Evolutionary conservation across 2,888 invertebrate genomes (phyloP).

Genomic region (Yponomeuta malinellus): DNA sequence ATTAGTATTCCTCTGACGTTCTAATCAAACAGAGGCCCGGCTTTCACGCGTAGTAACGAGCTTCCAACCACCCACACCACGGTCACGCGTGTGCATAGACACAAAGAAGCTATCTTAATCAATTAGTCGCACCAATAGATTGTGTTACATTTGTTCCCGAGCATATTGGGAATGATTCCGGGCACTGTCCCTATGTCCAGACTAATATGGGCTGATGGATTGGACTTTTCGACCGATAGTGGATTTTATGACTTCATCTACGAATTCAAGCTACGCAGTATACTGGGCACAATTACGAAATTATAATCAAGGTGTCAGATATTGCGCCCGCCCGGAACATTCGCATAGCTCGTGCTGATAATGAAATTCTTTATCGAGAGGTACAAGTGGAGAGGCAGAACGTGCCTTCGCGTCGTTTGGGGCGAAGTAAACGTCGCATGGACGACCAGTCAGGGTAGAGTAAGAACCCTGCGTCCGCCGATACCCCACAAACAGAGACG

Average conservation of each 20-base stretch:
- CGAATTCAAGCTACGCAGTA: too few species aligned
- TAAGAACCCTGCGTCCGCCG: not conserved
- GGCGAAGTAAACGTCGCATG: not conserved
- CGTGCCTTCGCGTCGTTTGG: constrained; percentile 36
- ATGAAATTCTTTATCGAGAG: constrained; percentile 66
- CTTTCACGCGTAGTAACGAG: not conserved
- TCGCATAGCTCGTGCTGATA: constrained; percentile 49
- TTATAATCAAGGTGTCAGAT: not conserved
- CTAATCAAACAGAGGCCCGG: constrained; percentile 1
- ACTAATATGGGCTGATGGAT: too few species aligned
- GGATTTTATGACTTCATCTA: too few species aligned
- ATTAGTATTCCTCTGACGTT: constrained; percentile 5
- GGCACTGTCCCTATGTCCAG: too few species aligned
- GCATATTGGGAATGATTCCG: too few species aligned
- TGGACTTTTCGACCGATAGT: too few species aligned
- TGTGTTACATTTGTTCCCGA: not conserved
- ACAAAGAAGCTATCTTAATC: not conserved
- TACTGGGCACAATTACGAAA: not conserved
- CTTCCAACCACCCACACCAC: not conserved
- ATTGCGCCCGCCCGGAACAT: constrained; percentile 23
- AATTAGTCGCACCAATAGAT: not conserved
- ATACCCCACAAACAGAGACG: not conserved
- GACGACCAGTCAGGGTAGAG: not conserved
- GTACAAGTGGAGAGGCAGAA: constrained; percentile 43
- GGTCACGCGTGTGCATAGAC: not conserved